Evolutionary conservation across 1,140 invertebrate species (phyloP).

Genomic region (Micrasema minimum): DNA sequence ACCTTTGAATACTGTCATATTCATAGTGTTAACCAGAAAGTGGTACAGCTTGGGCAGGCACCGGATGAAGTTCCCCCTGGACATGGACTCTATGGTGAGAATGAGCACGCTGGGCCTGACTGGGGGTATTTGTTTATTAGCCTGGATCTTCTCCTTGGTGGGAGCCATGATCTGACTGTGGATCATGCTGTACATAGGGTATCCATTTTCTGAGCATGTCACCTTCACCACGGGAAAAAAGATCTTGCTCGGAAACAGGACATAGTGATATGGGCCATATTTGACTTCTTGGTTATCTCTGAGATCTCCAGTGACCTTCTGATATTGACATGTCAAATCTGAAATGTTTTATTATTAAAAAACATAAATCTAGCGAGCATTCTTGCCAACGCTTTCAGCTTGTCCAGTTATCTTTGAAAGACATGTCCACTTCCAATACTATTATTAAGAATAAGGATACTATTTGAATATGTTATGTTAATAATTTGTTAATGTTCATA

Average conservation of each 20-base stretch:
- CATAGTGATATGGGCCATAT: slow-evolving; percentile 16
- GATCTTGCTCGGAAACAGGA: slow-evolving; percentile 37
- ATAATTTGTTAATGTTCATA: no score
- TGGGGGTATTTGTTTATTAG: slow-evolving; percentile 38
- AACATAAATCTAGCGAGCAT: no score
- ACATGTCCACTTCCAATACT: no score
- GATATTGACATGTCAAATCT: slow-evolving; percentile 47
- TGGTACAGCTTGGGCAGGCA: slow-evolving; percentile 42
- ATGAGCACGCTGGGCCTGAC: slow-evolving; percentile 48
- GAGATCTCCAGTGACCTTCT: slow-evolving; percentile 23
- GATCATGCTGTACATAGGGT: slow-evolving; percentile 44
- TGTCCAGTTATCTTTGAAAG: no score
- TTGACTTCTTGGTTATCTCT: slow-evolving; percentile 42
- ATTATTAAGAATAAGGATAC: no score
- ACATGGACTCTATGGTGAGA: slow-evolving; percentile 50
- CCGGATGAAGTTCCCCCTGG: slow-evolving; percentile 50
- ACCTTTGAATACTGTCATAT: slow-evolving; percentile 49
- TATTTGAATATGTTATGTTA: no score
- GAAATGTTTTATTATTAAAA: slow-evolving; percentile 36
- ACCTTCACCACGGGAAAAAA: slow-evolving; percentile 37
- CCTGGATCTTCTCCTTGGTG: not conserved
- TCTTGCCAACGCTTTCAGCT: no score
- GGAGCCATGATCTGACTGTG: slow-evolving; percentile 44
- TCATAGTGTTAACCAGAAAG: slow-evolving; percentile 37
- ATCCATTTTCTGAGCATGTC: slow-evolving; percentile 7